Base-by-base conservation (phyloP, 2,797 vertebrate genomes). In the Discoglossus pictus region DNA sequence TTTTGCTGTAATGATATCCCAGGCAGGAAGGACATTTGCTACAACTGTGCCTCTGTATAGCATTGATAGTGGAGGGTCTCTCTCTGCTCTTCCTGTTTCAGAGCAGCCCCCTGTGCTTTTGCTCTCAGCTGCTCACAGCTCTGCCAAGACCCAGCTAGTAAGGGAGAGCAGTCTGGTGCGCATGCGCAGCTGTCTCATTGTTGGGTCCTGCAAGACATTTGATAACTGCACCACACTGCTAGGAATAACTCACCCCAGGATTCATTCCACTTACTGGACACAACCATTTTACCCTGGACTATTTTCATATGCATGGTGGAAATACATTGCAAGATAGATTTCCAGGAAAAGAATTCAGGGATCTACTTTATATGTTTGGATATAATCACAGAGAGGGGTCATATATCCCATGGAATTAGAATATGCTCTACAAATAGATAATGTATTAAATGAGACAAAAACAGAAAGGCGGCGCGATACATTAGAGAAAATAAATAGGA, bases 111-210 rank as follows among this genome's bases (percentile, higher is more conserved):
- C 15, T 18, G 58, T 36, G 47, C 24, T 74, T 74, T 74, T 76
- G 79, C 53, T 64, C 76, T 75, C 70, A 75, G 78, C 75, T 56
- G 80, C 59, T 75, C 80, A 64, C 24, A 17, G 13, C 38, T 20
- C 54, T 60, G 36, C 66, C 55, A 13, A 68, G 56, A 35, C 43
- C 61, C 13, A 16, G 53, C 50, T 21, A 63, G 60, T 60, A 24
- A 51, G 68, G 75, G 73, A 61, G 31, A 73, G 74, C 73, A 61
- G 48, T 16, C 50, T 72, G 21, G 61, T 13, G 80, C 84, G 84
- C 86, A 84, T 82, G 87, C 82, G 83, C 76, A 64, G 2, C 67
- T 68, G 25, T 31, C 53, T 13, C 34, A 1, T 61, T 68, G 75
- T 40, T 56, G 74, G 80, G 76, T 75, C 81, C 78, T 72, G 75